These are phyloP conservation scores for Matsumyia berberina DNA, from an alignment of 2,888 invertebrate genomes.

Conservation along the genomic window DNA sequence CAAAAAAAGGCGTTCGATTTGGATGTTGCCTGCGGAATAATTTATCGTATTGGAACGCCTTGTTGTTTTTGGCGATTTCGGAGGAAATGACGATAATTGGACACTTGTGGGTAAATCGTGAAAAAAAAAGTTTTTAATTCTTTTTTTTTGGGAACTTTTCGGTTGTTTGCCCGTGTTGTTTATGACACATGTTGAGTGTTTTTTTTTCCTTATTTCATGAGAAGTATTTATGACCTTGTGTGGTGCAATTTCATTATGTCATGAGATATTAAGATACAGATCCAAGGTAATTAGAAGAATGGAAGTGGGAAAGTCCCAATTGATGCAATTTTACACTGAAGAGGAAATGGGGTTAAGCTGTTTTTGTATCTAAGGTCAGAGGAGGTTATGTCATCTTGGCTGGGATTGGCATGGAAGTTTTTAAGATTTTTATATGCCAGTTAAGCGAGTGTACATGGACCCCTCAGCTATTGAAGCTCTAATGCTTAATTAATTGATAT, in stretches of 20 bases:
- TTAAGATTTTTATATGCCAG: too few relatives aligned
- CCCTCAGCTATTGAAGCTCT: too few relatives aligned
- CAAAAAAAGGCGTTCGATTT: not conserved
- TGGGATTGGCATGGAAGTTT: too few relatives aligned
- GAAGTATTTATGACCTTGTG: constrained; percentile 30
- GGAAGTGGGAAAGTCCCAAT: constrained; percentile 7
- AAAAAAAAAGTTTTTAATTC: not conserved
- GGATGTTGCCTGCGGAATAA: constrained; percentile 17
- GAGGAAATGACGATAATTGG: constrained; percentile 67
- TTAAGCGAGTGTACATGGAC: too few relatives aligned
- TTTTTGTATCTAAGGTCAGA: not conserved
- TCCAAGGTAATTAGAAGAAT: constrained; percentile 9
- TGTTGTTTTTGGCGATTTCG: constrained; percentile 46
- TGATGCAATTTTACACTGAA: not conserved
- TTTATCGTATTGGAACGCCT: constrained; percentile 24
- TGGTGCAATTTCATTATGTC: constrained; percentile 34
- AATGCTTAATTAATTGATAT: too few relatives aligned
- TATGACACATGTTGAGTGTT: constrained; percentile 32
- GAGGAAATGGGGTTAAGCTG: not conserved
- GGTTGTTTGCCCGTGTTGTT: constrained; percentile 12
- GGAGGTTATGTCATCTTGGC: not conserved
- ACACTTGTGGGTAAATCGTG: constrained; percentile 54
- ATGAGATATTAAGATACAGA: constrained; percentile 13
- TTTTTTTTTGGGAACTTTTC: constrained; percentile 2
- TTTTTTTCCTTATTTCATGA: constrained; percentile 11